Evolutionary conservation across 1,140 invertebrate genomes (phyloP), one percentile per base, ranked within the genome.

Genomic region (Dreissena polymorpha): DNA sequence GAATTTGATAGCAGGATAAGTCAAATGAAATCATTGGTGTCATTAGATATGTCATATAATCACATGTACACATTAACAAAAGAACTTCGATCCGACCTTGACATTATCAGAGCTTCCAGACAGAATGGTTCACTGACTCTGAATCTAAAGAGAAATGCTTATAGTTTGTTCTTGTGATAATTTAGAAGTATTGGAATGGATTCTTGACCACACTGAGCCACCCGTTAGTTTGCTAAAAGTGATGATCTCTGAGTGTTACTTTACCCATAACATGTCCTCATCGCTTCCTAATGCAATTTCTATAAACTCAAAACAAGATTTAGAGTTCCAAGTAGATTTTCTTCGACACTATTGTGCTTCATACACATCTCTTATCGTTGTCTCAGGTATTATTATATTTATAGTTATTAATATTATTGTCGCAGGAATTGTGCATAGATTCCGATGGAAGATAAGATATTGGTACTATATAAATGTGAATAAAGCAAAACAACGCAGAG

Each of bases 391-490:
- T 6, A 7, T 16, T 27, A 10, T 78, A 2, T 5, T 0, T 68
- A 50, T 78, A 10, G 3, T 73, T 12, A 0, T 81, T 8, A 81
- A 81, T 27, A 53, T 81, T 25, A 53, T 65, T 25, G 16, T 73
- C 1, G 79, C 53, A 0, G 16, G 25, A 8, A 21, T 73, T 18
- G 49, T 81, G 12, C 29, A 81, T n/a, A n/a, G n/a, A n/a, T n/a
- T n/a, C n/a, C n/a, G n/a, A n/a, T n/a, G n/a, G n/a, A n/a, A n/a
- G n/a, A 0, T 81, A 0, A 27, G 21, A 50, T 81, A 81, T 67
- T 81, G 69, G 79, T 81, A 72, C 27, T 81, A 81, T 29, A 68
- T 80, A 2, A 53, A 16, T 8, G 23, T 16, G 2, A 27, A n/a
- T 14, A 75, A n/a, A n/a, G n/a, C n/a, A n/a, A n/a, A n/a, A n/a